Evolutionary conservation across 53 echinoderm and acorn worm genomes (phyloP).

Genomic region (Holothuria leucospilota): DNA sequence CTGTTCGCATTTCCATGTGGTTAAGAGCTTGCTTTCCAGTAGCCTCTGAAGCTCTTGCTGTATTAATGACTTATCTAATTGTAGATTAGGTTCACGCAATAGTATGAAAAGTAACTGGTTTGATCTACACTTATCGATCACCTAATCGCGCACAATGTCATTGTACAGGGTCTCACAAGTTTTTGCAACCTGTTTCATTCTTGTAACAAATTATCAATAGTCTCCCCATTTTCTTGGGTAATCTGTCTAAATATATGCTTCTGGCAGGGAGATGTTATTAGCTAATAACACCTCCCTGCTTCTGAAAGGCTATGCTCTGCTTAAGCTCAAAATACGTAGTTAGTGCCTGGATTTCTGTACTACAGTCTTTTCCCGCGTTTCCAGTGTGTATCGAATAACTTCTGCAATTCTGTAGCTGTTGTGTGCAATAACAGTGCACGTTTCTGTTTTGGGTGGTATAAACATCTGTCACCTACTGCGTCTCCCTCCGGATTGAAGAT

Average conservation of each 20-base stretch:
- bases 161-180: conserved; percentile 11
- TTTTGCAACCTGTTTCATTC: conserved; percentile 24
- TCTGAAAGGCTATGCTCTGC: conserved; percentile 42
- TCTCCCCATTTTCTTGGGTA: conserved; percentile 35
- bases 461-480: too few relatives aligned
- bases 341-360: conserved; percentile 14
- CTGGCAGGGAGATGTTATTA: conserved; percentile 4
- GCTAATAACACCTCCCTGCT: too few relatives aligned
- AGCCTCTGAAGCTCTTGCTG: too few relatives aligned
- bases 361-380: conserved; percentile 12
- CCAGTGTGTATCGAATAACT: neutral
- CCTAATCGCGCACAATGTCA: conserved; percentile 48
- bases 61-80: too few relatives aligned
- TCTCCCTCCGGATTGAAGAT: too few relatives aligned
- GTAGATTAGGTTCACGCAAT: neutral
- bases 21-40: neutral
- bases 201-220: conserved; percentile 33
- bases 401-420: conserved; percentile 36
- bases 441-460: conserved; percentile 29
- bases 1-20: too few relatives aligned
- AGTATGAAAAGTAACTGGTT: conserved; percentile 44
- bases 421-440: conserved; percentile 47
- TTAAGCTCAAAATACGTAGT: conserved; percentile 34
- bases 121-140: conserved; percentile 66
- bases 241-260: conserved; percentile 24